Evolutionary conservation across 2,888 invertebrate species (phyloP).

Genomic region (Eupeodes latifasciatus): DNA sequence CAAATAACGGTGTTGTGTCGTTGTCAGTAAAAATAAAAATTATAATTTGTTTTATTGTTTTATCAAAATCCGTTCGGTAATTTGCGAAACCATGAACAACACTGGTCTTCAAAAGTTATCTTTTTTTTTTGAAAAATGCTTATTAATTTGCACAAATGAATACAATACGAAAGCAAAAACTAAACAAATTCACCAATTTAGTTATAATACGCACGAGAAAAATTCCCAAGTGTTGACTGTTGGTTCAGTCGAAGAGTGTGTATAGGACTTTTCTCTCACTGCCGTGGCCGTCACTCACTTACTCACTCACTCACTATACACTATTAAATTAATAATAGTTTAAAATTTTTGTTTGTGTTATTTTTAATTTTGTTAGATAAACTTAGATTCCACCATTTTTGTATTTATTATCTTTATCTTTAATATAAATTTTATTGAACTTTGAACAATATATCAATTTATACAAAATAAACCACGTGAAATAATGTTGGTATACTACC

Average conservation of each 20-base stretch:
- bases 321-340: slow-evolving; percentile 24
- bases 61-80: background rate
- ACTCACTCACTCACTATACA: background rate
- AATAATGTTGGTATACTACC: background rate
- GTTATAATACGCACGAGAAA: slow-evolving; percentile 57
- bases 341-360: slow-evolving; percentile 27
- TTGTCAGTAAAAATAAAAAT: too few species aligned
- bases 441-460: slow-evolving; percentile 36
- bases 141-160: slow-evolving; percentile 42
- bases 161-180: slow-evolving; percentile 8
- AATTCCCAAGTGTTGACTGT: slow-evolving; percentile 23
- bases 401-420: slow-evolving; percentile 6
- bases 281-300: too few species aligned
- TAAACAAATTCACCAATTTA: slow-evolving; percentile 32
- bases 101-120: background rate
- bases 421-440: slow-evolving; percentile 22
- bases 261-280: slow-evolving; percentile 6
- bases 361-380: slow-evolving; percentile 23
- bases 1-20: background rate
- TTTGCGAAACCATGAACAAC: slow-evolving; percentile 3
- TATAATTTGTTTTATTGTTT: background rate
- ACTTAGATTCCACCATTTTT: slow-evolving; percentile 31
- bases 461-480: background rate
- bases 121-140: background rate
- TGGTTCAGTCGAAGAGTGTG: background rate